A percentile compares a stretch with the other conserved stretches of the same genome.
Conservation (phyloP, 2,113 vertebrate species). For the Actinemys pallida region DNA sequence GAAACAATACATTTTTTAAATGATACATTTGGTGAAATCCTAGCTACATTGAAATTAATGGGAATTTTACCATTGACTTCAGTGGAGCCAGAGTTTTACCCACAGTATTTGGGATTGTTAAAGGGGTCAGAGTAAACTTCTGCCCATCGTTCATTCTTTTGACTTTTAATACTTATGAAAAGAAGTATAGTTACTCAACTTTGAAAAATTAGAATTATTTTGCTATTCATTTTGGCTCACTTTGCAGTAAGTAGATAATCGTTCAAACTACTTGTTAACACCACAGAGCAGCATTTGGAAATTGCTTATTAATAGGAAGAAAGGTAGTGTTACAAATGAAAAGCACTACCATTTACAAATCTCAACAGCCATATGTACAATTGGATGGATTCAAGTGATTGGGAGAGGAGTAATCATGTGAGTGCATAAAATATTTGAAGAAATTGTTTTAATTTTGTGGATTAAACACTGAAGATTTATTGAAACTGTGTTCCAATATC, state of each 20-base stretch:
- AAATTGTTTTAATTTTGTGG: background rate
- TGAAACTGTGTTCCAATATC: background rate
- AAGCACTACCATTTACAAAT: background rate
- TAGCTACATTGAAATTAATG: background rate
- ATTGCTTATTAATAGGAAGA: background rate
- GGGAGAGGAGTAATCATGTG: background rate
- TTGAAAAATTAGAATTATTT: background rate
- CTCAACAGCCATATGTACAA: background rate
- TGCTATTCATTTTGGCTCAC: rapidly evolving
- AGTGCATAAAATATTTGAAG: background rate
- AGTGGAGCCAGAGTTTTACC: background rate
- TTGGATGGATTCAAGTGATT: background rate
- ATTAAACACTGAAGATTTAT: background rate
- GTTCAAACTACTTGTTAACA: background rate
- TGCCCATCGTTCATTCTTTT: background rate
- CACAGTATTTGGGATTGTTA: background rate
- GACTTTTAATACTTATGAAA: rapidly evolving
- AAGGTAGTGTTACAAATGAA: background rate
- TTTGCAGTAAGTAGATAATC: rapidly evolving
- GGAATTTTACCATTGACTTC: conserved; percentile 18
- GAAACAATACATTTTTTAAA: background rate
- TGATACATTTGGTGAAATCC: background rate
- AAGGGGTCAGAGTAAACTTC: background rate
- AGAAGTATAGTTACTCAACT: background rate
- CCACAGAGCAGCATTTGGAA: background rate